Evolutionary conservation across 2,888 invertebrate genomes (phyloP), one percentile per base, ranked within the genome.

Genomic region (Falcaria lacertinaria): DNA sequence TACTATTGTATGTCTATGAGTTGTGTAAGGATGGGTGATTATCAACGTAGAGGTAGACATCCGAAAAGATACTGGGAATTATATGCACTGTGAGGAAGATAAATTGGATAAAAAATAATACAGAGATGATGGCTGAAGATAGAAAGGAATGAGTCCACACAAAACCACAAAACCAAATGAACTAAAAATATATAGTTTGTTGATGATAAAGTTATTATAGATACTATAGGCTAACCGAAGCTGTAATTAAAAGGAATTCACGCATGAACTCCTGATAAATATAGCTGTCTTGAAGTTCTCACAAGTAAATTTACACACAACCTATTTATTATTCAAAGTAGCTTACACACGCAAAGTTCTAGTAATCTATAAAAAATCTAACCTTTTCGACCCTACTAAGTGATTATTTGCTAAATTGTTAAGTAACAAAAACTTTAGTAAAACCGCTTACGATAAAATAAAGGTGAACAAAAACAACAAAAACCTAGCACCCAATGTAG

Each of bases 391-490:
- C 28, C 28, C 28, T 28, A 28, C 22, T 11, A 28, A 28, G 28
- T 28, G 28, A 11, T 28, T 28, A 28, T 28, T 28, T 19, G 19
- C 6, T 19, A 6, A 19, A 19, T 19, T 19, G 11, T 3, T 28
- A 28, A 11, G 8, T 2, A 34, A 5, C n/a, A 16, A 16, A 34
- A 17, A 17, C 2, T 11, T 37, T 34, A 16, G 41, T 45, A 61
- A 60, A 57, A 63, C 58, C 45, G 41, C 33, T 44, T 36, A 39
- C 41, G 32, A 33, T 16, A 58, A 48, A 62, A 60, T 63, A 52
- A 41, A 34, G 38, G 17, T 15, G 19, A 34, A 42, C 48, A 60
- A 63, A 64, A 64, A 57, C 42, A 34, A 42, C 48, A 60, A 63
- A 64, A 64, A 57, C 42, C 16, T 44, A 39, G 15, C 42, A 45